These are phyloP conservation scores for Drosophila takahashii DNA, from an alignment of 1,140 invertebrate species.

Conservation along the genomic window DNA sequence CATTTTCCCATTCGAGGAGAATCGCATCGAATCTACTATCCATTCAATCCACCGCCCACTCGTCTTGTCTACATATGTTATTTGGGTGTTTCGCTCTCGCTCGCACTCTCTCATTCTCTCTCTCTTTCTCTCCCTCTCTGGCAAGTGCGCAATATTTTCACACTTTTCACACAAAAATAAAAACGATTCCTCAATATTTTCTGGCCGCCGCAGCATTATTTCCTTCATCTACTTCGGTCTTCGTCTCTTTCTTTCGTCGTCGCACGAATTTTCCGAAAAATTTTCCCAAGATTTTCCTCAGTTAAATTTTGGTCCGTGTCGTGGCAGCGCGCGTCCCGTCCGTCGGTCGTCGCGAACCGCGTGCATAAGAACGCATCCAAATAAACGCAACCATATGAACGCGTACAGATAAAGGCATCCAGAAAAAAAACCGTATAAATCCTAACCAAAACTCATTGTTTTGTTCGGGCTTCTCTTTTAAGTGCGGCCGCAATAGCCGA, in stretches of 20 bases:
- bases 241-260: conserved; percentile 46
- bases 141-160: conserved; percentile 83
- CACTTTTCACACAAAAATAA: conserved; percentile 82
- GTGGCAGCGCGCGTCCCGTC: conserved; percentile 70
- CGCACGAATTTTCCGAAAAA: conserved; percentile 59
- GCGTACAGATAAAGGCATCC: conserved; percentile 37
- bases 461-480: conserved; percentile 49
- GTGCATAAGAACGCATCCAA: conserved; percentile 40
- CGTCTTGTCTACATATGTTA: conserved; percentile 23
- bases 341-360: conserved; percentile 68
- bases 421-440: conserved; percentile 8
- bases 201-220: conserved; percentile 43
- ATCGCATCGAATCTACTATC: conserved; percentile 32
- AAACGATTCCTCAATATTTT: conserved; percentile 83
- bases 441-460: conserved; percentile 29
- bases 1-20: conserved; percentile 3
- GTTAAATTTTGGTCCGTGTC: conserved; percentile 80
- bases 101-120: conserved; percentile 21
- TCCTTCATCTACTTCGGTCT: conserved; percentile 49
- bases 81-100: conserved; percentile 17
- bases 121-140: conserved; percentile 27
- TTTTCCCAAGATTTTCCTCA: conserved; percentile 58
- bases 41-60: conserved; percentile 42
- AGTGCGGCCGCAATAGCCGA: conserved; percentile 59
- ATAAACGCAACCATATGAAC: too few species aligned